Percentiles rank a stretch among this genome's conserved stretches.
phyloP scores from a whole-genome alignment of 2,113 vertebrate species.

The Amazona guildingii region DNA sequence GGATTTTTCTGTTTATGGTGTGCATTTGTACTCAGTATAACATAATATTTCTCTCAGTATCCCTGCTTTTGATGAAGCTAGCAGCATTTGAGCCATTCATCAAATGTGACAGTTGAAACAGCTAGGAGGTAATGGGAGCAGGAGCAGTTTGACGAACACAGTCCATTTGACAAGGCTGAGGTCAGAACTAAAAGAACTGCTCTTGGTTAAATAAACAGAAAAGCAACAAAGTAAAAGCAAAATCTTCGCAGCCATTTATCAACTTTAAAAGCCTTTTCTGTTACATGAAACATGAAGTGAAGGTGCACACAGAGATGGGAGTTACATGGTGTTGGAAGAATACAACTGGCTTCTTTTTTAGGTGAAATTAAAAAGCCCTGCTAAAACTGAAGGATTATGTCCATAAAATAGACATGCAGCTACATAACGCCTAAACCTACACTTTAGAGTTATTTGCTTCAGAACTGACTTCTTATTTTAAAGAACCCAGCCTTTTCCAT shows the following conservation, averaged over 20 bases:
- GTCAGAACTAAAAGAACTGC: conserved; percentile 62
- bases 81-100: conserved; percentile 60
- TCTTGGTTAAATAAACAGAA: conserved; percentile 71
- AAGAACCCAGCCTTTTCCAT: background rate
- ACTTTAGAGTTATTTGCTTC: background rate
- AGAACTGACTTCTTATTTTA: background rate
- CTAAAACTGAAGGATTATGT: conserved; percentile 34
- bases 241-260: conserved; percentile 63
- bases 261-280: conserved; percentile 65
- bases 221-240: conserved; percentile 70
- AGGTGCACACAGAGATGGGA: conserved; percentile 29
- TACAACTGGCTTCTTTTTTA: background rate
- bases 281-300: conserved; percentile 55
- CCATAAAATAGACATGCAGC: background rate
- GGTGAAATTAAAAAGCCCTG: conserved; percentile 27
- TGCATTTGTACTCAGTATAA: conserved; percentile 41
- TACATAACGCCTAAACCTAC: background rate
- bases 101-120: conserved; percentile 60
- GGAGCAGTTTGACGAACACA: conserved; percentile 68
- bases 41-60: conserved; percentile 37
- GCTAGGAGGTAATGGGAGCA: conserved; percentile 69
- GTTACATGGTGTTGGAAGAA: conserved; percentile 30
- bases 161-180: conserved; percentile 67
- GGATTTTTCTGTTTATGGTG: conserved; percentile 46
- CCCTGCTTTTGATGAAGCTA: conserved; percentile 59